Percentiles rank a stretch among this genome's conserved stretches.
These are phyloP conservation scores for Allolobophora icterica DNA, from an alignment of 2,888 invertebrate species.

Conservation along the genomic window DNA sequence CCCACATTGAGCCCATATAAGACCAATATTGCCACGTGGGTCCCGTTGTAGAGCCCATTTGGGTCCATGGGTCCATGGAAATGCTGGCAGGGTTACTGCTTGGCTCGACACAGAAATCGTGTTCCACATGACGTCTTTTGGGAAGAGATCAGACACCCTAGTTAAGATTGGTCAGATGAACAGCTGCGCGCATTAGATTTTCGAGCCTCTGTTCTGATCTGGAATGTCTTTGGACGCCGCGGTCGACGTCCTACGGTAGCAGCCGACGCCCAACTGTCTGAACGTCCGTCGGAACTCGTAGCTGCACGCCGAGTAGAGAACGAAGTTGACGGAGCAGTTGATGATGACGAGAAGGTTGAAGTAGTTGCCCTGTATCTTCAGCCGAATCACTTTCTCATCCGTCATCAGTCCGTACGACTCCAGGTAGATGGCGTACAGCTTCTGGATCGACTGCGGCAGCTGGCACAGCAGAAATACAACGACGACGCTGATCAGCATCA, in stretches of 20 bases:
- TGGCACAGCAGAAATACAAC: conserved; percentile 78
- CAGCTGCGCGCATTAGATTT: no score
- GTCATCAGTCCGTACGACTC: conserved; percentile 42
- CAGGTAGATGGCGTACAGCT: conserved; percentile 65
- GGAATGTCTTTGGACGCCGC: neutral
- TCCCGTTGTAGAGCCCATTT: no score
- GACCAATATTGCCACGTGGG: no score
- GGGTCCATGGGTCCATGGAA: no score
- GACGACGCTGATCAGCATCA: conserved; percentile 79
- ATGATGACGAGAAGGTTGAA: conserved; percentile 76
- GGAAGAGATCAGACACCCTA: neutral
- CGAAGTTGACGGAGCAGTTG: conserved; percentile 79
- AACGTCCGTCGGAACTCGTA: conserved; percentile 49
- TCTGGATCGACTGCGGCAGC: conserved; percentile 73
- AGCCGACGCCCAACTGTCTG: conserved; percentile 31
- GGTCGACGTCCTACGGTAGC: neutral
- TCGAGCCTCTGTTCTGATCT: neutral
- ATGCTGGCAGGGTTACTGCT: no score
- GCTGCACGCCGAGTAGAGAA: conserved; percentile 79
- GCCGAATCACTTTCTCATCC: conserved; percentile 36
- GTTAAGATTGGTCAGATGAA: neutral
- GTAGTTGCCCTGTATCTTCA: conserved; percentile 72
- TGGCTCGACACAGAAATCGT: no score
- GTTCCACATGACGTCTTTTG: neutral
- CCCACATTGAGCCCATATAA: no score